Percentiles rank a stretch among this genome's conserved stretches.
These are phyloP conservation scores for Penaeus chinensis DNA, from an alignment of 1,140 invertebrate species.

Conservation along the genomic window DNA sequence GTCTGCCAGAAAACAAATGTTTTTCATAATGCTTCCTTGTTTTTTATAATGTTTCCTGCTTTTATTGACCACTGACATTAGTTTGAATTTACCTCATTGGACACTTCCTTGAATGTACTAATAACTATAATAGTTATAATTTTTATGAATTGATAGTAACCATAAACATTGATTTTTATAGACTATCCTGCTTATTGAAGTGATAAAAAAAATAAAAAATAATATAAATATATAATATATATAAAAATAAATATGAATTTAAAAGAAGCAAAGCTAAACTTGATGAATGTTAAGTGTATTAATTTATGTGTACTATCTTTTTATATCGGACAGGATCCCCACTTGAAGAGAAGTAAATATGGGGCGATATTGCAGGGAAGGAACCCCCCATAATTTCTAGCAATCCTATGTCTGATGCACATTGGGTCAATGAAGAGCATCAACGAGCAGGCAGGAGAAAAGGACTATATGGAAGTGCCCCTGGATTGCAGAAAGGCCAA, in stretches of 20 bases:
- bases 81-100: too few relatives aligned
- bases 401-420: conserved; percentile 96
- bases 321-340: conserved; percentile 72
- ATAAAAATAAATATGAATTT: conserved; percentile 10
- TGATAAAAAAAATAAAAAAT: too few relatives aligned
- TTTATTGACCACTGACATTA: neutral
- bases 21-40: neutral
- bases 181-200: too few relatives aligned
- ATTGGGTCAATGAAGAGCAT: conserved; percentile 64
- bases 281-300: neutral
- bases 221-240: conserved; percentile 15
- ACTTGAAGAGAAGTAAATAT: conserved; percentile 82
- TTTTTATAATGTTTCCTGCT: neutral
- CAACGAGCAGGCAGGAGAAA: conserved; percentile 46
- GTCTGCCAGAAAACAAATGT: neutral
- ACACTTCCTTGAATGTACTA: too few relatives aligned
- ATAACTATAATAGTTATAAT: too few relatives aligned
- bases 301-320: neutral
- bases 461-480: conserved; percentile 73
- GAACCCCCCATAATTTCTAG: conserved; percentile 88
- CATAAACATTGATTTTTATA: neutral
- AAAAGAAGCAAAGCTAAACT: neutral
- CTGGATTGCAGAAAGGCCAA: conserved; percentile 79
- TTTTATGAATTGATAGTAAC: neutral
- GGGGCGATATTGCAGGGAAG: conserved; percentile 77